Conservation (phyloP, 2,888 invertebrate species). For the Ligdia adustata region DNA sequence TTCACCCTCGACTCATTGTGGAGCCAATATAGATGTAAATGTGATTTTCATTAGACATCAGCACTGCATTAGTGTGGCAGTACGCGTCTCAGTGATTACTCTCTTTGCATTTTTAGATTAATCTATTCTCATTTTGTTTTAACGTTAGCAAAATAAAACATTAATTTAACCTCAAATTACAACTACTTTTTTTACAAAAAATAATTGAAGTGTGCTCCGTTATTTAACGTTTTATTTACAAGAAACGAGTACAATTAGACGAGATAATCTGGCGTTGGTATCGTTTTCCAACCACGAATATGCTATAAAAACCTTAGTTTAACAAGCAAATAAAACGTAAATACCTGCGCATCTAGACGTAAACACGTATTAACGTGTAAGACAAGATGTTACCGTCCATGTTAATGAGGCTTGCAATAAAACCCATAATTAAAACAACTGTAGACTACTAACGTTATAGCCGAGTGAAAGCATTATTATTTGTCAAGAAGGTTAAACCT, state of each 20-base stretch:
- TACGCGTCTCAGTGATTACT: conserved; percentile 19
- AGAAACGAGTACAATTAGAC: background rate
- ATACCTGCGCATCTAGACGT: conserved; percentile 13
- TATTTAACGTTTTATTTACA: too few species aligned
- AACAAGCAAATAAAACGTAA: conserved; percentile 15
- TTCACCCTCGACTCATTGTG: conserved; percentile 36
- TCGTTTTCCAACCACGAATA: background rate
- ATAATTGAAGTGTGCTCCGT: too few species aligned
- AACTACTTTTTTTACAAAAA: too few species aligned
- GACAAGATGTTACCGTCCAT: conserved; percentile 25
- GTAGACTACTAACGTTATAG: background rate
- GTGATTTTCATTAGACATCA: conserved; percentile 39
- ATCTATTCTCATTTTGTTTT: conserved; percentile 6
- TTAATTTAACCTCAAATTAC: too few species aligned
- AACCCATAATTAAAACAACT: background rate
- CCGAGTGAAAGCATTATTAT: conserved; percentile 3
- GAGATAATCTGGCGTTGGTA: background rate
- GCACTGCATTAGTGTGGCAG: conserved; percentile 23
- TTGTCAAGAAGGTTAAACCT: background rate
- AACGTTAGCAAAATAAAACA: too few species aligned
- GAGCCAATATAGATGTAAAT: conserved; percentile 50
- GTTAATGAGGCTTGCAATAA: conserved; percentile 13
- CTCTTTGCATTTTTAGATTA: conserved; percentile 21
- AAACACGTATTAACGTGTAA: conserved; percentile 19
- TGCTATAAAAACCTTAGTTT: background rate